Base-by-base conservation (phyloP, 2,888 invertebrate genomes). In the Brassicogethes aeneus region DNA sequence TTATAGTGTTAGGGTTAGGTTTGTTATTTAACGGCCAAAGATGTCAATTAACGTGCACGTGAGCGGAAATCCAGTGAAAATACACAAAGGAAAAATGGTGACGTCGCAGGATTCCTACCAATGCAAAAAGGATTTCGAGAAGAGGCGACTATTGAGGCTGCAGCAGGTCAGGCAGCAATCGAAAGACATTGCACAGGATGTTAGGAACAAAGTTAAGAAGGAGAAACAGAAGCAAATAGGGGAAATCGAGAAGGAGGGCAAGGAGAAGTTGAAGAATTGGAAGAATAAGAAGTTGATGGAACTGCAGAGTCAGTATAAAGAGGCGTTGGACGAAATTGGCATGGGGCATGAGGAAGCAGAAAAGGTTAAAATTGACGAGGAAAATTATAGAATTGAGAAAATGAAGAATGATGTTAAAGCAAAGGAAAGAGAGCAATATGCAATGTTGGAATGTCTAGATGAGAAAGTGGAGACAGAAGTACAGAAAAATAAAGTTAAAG, bases 121-220 rank as follows among this genome's bases (percentile, higher is more conserved):
- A 41, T 61, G 69, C 1, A 73, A 70, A 56, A 73, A 73, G 58
- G 74, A 75, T 52, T 73, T 74, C 48, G 71, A 75, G 42, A 72
- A 72, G 51, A 71, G 77, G 41, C 70, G 77, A 37, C 70, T 74
- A 50, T 70, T 77, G 58, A 73, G 80, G 48, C 58, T 80, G 42
- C 71, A 77, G 56, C 79, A 81, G 71, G 80, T 80, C 60, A 70
- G 80, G 15, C 74, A 77, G 48, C 76, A 79, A 53, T 77, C 79
- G 0, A 80, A 74, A 53, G 72, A 74, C 48, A 67, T 80, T 47
- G 77, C 81, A 1, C 71, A 71, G 32, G 61, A 66, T 47, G 59
- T 77, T 42, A 64, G 79, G 1, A 70, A 75, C 41, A 71, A 74
- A 49, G 74, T 76, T 0, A 70, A 70, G 29, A 66, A 65, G 29